phyloP scores from a whole-genome alignment of 1,140 invertebrate genomes.

The Drosophila sproati region DNA sequence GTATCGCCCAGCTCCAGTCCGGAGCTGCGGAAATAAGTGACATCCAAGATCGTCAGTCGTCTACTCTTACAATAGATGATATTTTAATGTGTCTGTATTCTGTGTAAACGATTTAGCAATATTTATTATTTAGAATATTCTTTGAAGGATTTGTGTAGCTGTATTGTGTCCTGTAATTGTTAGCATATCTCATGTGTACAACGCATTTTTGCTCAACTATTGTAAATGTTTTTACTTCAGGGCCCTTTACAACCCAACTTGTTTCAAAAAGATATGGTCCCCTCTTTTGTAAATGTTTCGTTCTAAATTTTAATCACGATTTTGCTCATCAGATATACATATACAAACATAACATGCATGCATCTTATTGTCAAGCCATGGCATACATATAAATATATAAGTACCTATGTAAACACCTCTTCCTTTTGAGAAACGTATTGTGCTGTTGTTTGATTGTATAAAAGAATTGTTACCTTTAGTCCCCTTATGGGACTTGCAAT shows the following conservation, averaged over 20 bases:
- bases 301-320: conserved; percentile 29
- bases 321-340: conserved; percentile 32
- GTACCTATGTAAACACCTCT: conserved; percentile 55
- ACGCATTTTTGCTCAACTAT: conserved; percentile 50
- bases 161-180: conserved; percentile 21
- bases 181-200: conserved; percentile 37
- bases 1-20: conserved; percentile 78
- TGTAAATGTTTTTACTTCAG: conserved; percentile 47
- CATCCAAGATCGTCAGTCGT: too few species aligned
- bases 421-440: conserved; percentile 52
- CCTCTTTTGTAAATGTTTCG: conserved; percentile 61
- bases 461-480: conserved; percentile 38
- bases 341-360: conserved; percentile 17
- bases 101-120: conserved; percentile 20
- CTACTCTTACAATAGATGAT: conserved; percentile 19
- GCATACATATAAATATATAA: conserved; percentile 42
- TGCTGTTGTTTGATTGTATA: conserved; percentile 39
- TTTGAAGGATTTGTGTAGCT: conserved; percentile 24
- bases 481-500: conserved; percentile 50
- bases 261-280: conserved; percentile 15
- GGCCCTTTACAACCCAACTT: conserved; percentile 38
- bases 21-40: conserved; percentile 59
- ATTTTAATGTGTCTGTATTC: conserved; percentile 12
- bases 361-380: conserved; percentile 26
- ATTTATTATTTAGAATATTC: conserved; percentile 28